Conservation (phyloP, 2,113 vertebrate species). For the Cyprinodon variegatus region DNA sequence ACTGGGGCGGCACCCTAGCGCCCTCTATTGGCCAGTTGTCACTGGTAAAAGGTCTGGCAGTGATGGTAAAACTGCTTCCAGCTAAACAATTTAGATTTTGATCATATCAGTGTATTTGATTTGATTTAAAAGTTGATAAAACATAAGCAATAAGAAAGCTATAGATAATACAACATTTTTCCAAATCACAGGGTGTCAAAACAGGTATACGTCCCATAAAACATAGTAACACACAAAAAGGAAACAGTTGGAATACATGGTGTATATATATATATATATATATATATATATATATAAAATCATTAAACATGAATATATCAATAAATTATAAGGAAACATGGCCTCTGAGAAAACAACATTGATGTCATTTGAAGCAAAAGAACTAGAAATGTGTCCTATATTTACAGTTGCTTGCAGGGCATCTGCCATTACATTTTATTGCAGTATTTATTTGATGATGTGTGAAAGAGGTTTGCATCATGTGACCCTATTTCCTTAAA, state of each 20-base stretch:
- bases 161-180: background rate
- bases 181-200: background rate
- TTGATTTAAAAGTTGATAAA: no score
- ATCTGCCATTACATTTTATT: slow-evolving; percentile 11
- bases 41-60: no score
- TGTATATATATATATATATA: no score
- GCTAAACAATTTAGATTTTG: no score
- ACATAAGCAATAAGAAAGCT: background rate
- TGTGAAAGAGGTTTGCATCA: slow-evolving; percentile 19
- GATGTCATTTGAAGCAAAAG: no score
- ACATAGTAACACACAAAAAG: background rate
- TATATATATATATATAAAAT: no score
- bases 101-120: no score
- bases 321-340: background rate
- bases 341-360: background rate
- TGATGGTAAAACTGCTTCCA: no score
- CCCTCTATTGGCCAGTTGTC: no score
- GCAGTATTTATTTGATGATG: slow-evolving; percentile 16
- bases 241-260: background rate
- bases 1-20: no score
- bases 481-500: slow-evolving; percentile 12
- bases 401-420: background rate
- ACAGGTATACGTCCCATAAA: background rate
- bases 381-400: background rate
- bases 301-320: background rate